These are phyloP conservation scores for Rynchops niger DNA, from an alignment of 2,113 vertebrate species.

Conservation along the genomic window DNA sequence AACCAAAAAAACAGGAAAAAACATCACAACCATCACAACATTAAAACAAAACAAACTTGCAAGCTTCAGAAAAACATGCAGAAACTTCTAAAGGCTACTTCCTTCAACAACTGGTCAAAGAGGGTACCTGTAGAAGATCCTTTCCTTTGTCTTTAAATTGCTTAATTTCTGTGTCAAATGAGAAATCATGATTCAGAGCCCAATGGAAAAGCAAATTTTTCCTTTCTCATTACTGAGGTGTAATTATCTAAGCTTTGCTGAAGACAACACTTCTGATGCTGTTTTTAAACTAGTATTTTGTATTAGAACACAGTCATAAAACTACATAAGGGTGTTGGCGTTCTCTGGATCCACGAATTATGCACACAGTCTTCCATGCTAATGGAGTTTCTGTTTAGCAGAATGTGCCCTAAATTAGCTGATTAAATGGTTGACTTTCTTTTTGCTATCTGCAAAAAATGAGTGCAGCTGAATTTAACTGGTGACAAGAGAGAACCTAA, in stretches of 20 bases:
- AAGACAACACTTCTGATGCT: background rate
- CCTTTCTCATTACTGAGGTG: background rate
- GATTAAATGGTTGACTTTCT: background rate
- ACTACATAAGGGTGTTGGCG: fast-evolving
- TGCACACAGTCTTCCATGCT: background rate
- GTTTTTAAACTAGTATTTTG: background rate
- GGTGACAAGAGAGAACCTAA: background rate
- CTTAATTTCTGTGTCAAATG: background rate
- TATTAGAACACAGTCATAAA: background rate
- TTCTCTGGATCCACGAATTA: background rate
- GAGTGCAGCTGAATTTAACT: background rate
- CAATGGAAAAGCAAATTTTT: background rate
- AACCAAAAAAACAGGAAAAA: no score
- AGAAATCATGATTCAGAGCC: background rate
- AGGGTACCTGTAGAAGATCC: background rate
- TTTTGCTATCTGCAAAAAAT: background rate
- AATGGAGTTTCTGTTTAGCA: background rate
- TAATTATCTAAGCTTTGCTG: background rate
- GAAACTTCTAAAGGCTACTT: background rate
- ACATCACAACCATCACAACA: background rate
- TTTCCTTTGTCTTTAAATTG: background rate
- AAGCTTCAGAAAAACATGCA: background rate
- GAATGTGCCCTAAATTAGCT: background rate
- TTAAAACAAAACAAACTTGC: background rate
- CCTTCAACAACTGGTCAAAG: background rate